Base-by-base conservation (phyloP, 2,888 invertebrate genomes). In the Eupithecia dodoneata region DNA sequence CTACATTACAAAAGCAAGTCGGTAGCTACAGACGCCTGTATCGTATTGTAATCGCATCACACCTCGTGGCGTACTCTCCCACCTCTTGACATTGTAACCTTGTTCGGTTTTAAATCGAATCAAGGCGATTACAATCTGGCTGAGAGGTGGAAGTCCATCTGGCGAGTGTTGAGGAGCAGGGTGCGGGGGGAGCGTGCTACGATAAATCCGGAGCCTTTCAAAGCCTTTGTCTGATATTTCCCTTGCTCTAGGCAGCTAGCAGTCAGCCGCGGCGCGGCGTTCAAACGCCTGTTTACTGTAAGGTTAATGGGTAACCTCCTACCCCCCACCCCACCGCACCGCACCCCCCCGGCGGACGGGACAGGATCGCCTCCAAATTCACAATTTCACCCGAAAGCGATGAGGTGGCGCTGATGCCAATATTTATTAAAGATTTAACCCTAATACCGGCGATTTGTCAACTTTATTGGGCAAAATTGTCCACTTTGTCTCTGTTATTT, bases 401-500 rank as follows among this genome's bases (percentile, higher is more conserved):
- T 41, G 66, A 42, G 15, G 66, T 15, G 15, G 45, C 70, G 71
- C 75, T 75, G 67, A 71, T 69, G 65, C 49, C 72, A 76, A 79
- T 79, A 79, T 79, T 76, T 74, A 74, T 71, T 30, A 73, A 66
- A 70, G 74, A 76, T 76, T 70, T 72, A 76, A 59, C 44, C 69
- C 73, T 18, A 71, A 71, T 73, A 69, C 65, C 15, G 6, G 59
- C 52, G 42, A 72, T 79, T 74, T 79, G 72, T 72, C 72, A 79
- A 73, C 72, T 69, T 76, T 72, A 76, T 74, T 30, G 55, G 42
- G 52, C 55, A 71, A 73, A 76, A 75, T 81, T 74, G 72, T 71
- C 74, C 78, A 73, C 72, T 78, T 81, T 79, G 76, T 74, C 63
- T 77, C 72, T 52, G 73, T 76, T 73, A 77, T 74, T 78, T 74